A percentile compares a stretch with the other conserved stretches of the same genome.
Evolutionary conservation across 2,888 invertebrate species (phyloP).

Genomic region (Melieria picta): DNA sequence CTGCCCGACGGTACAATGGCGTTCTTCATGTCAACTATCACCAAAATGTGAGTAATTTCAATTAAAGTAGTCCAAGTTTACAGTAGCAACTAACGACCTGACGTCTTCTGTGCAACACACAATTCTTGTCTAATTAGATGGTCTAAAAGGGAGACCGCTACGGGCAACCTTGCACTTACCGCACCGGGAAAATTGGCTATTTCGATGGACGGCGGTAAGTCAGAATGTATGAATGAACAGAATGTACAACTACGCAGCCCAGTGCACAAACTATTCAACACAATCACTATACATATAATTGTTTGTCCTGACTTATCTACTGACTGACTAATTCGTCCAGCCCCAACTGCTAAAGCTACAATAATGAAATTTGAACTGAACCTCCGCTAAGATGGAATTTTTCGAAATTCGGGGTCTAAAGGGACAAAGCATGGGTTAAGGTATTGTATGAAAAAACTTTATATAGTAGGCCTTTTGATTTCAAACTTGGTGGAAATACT

Average conservation of each 20-base stretch:
- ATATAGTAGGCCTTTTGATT: too few species aligned
- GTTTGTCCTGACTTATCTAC: too few species aligned
- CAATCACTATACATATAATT: too few species aligned
- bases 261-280: too few species aligned
- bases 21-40: slow-evolving; percentile 55
- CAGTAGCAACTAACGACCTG: not conserved
- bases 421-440: too few species aligned
- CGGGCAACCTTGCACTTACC: slow-evolving; percentile 44
- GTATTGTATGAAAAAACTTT: too few species aligned
- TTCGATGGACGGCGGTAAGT: slow-evolving; percentile 32
- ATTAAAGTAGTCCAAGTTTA: not conserved
- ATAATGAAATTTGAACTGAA: too few species aligned
- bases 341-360: too few species aligned
- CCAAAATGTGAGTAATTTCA: slow-evolving; percentile 57
- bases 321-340: too few species aligned
- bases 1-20: slow-evolving; percentile 64
- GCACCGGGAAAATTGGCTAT: slow-evolving; percentile 48
- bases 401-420: too few species aligned
- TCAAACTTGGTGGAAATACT: too few species aligned
- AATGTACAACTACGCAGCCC: not conserved
- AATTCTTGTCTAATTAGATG: not conserved
- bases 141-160: slow-evolving; percentile 28
- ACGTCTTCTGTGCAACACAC: not conserved
- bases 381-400: too few species aligned
- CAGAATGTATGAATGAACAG: not conserved